Evolutionary conservation across 2,888 invertebrate species (phyloP), one percentile per base, ranked within the genome.

Genomic region (Idaea straminata): DNA sequence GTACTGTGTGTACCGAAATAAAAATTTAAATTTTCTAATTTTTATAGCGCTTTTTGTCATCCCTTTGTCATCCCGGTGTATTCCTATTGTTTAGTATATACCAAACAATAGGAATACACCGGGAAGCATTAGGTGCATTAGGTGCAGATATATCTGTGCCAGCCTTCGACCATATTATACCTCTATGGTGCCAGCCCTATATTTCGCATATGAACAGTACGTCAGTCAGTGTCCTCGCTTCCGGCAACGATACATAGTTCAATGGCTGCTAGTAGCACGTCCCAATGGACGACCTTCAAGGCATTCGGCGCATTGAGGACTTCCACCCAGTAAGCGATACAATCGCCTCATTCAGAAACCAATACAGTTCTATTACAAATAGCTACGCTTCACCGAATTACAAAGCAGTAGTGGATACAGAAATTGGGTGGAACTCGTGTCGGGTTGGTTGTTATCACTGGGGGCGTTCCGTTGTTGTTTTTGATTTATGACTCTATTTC

Each of bases 181-280:
- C 38, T 38, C 6, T 58, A n/a, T n/a, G n/a, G 68, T 69, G 76
- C 58, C 79, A 84, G 68, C 84, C 83, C 84, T 84, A 77, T 72
- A 63, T 74, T 61, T 69, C 68, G 73, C 75, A 67, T 79, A 59
- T 59, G 82, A 83, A 82, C 76, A 77, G 81, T 79, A 77, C 85
- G 83, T 85, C 89, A 87, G 89, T 88, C 90, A 88, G 87, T 84
- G 86, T 84, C 86, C 88, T 78, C 77, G 78, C 84, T 89, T 90
- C 89, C 90, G 89, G 86, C 84, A 83, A 77, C 82, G 84, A 83
- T 84, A 83, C 83, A 83, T 84, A 86, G 90, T 90, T 90, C 89
- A 90, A 87, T 87, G 90, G 81, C 89, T 89, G 81, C 75, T 71
- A 77, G 84, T 79, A 82, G 78, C 74, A 74, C 77, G 80, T 79